Conservation (phyloP, 2,888 invertebrate species). For the Vannuccia rotundouncinata region DNA sequence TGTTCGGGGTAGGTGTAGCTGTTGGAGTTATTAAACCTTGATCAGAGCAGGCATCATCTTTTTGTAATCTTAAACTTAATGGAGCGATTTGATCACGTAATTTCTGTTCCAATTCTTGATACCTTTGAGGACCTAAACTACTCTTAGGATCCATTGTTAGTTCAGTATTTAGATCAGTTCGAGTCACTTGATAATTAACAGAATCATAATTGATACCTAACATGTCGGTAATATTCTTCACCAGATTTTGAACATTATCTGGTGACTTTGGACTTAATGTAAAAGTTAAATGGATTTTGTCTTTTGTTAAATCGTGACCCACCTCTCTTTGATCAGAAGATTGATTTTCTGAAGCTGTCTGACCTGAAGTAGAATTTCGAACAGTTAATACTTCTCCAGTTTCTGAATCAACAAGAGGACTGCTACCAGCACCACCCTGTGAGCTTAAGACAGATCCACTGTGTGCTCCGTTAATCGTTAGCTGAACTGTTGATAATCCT, state of each 20-base stretch:
- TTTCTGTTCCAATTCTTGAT: conserved; percentile 9
- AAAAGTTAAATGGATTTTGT: conserved; percentile 30
- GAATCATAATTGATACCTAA: conserved; percentile 34
- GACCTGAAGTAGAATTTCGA: not conserved
- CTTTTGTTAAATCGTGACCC: not conserved
- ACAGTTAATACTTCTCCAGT: conserved; percentile 32
- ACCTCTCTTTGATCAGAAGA: not conserved
- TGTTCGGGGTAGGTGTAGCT: not conserved
- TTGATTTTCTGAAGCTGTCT: not conserved
- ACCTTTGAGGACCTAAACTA: conserved; percentile 13
- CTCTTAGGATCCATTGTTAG: conserved; percentile 31
- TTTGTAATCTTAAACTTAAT: not conserved
- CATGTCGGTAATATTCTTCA: conserved; percentile 31
- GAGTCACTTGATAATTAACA: conserved; percentile 25
- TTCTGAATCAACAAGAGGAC: conserved; percentile 32
- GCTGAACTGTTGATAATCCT: not conserved
- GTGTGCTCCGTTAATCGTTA: not conserved
- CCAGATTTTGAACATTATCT: conserved; percentile 30
- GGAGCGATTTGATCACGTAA: conserved; percentile 19
- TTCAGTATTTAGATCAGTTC: conserved; percentile 14
- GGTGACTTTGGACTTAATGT: conserved; percentile 30
- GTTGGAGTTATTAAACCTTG: not conserved
- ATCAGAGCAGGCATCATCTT: not conserved
- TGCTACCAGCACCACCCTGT: conserved; percentile 1
- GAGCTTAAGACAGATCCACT: not conserved